Evolutionary conservation across 2,797 vertebrate genomes (phyloP), one percentile per base, ranked within the genome.

Genomic region (Urocyon cinereoargenteus): DNA sequence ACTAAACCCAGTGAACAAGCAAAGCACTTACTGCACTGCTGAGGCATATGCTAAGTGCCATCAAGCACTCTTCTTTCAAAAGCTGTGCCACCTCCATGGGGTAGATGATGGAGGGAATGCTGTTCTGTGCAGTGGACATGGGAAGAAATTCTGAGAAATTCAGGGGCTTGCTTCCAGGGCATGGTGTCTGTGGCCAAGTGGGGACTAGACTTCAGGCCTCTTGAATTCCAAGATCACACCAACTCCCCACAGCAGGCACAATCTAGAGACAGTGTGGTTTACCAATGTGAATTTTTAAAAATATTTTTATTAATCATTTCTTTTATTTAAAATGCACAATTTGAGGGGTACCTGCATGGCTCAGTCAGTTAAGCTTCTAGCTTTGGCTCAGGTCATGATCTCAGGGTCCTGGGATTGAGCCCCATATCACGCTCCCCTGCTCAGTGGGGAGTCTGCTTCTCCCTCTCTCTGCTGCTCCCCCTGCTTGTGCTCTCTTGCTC

Each of bases 21-120:
- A 36, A 18, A 11, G 1, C 82, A 28, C 28, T 64, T 59, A 34
- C 45, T 18, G 0, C 6, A 55, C 92, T 77, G 21, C 28, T 14
- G 0, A 3, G 85, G 66, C 49, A 2, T 45, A 1, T 0, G 61
- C 31, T 53, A 24, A 70, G n/a, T 0, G 3, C 7, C 0, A 0
- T 4, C 57, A 24, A 21, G 66, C 55, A 66, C 92, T 51, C 24
- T 61, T 86, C 26, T 57, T 85, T 73, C 78, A 2, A 36, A 61
- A 75, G 59, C 26, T 2, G 36, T 12, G n/a, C 19, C 10, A 0
- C 15, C n/a, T 16, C 22, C 16, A 0, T 0, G 0, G 21, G 12
- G 45, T 5, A 1, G 28, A 16, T 0, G 81, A 26, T 3, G 0
- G 59, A 55, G 57, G 45, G 5, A 5, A 12, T 0, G 45, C 16